phyloP scores from a whole-genome alignment of 1,140 invertebrate species.

The Carposina sasakii region DNA sequence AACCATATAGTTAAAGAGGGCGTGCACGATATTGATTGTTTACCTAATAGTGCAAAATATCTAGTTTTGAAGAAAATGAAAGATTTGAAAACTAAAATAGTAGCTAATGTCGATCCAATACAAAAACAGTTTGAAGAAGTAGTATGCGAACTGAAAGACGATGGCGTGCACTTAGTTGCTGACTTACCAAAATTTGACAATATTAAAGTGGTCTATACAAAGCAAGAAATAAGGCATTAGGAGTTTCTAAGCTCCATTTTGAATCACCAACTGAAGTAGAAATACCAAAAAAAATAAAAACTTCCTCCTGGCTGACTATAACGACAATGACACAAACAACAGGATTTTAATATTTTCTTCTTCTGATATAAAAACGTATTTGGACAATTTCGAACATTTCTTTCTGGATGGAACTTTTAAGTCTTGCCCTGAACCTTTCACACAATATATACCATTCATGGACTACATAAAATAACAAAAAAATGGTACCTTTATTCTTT shows the following conservation, averaged over 20 bases:
- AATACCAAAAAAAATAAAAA: too few species aligned
- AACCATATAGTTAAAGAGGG: constrained; percentile 4
- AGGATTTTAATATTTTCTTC: not conserved
- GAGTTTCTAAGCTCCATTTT: too few species aligned
- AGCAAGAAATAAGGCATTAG: too few species aligned
- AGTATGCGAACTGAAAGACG: constrained; percentile 3
- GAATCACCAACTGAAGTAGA: too few species aligned
- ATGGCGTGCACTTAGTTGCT: constrained; percentile 4
- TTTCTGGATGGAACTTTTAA: constrained; percentile 11
- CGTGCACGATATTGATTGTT: constrained; percentile 4
- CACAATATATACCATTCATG: constrained; percentile 7
- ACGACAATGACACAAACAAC: not conserved
- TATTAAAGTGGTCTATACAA: too few species aligned
- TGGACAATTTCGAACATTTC: constrained; percentile 7
- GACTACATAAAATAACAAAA: not conserved
- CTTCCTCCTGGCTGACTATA: too few species aligned
- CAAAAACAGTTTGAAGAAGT: constrained; percentile 3
- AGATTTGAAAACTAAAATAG: constrained; percentile 4
- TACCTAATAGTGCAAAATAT: constrained; percentile 3
- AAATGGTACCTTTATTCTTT: constrained; percentile 7
- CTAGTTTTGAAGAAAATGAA: constrained; percentile 3
- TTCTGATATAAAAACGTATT: constrained; percentile 1
- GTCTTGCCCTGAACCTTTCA: constrained; percentile 7
- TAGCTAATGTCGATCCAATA: constrained; percentile 4
- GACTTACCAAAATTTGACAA: constrained; percentile 3